Evolutionary conservation across 2,113 vertebrate species (phyloP), one percentile per base, ranked within the genome.

Genomic region (Thunnus maccoyii): DNA sequence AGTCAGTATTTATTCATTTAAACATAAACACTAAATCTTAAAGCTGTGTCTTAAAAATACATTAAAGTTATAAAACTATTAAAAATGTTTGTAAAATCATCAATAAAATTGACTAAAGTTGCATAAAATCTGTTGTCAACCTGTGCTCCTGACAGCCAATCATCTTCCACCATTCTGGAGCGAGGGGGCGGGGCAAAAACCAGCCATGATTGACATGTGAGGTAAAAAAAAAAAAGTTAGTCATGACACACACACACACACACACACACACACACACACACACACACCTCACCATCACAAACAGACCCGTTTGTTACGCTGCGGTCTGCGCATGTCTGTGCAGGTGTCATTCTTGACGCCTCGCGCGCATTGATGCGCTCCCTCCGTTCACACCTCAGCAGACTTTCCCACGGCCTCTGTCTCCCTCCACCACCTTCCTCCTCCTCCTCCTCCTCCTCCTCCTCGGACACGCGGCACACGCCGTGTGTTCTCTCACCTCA

Each of bases 271-370:
- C 32, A 36, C 32, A 36, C 32, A 36, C 32, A 36, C 32, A 36
- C 32, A 36, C 32, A 5, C 5, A 36, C 32, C 5, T 36, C 5
- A 36, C 32, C 5, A 36, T 7, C 32, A 36, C 32, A 36, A 36
- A 36, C 32, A 25, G 4, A 44, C 32, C 44, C 78, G 32, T 68
- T 83, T 86, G 81, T 27, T 22, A 15, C 41, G 12, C 32, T 2
- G 18, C 48, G 0, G 3, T 47, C 51, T 86, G 84, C 83, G 62
- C 84, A 60, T 80, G 91, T 77, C 41, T 10, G 77, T 5, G 13
- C 50, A 80, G 84, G 94, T 93, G 94, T 83, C 27, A 46, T 2
- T 8, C 3, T 55, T 88, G 7, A 85, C 95, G 73, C 94, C 85
- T 91, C 20, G 3, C 58, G 22, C 78, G 9, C 86, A 69, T 82